Percentiles rank a stretch among this genome's conserved stretches.
Evolutionary conservation across 30 jellyfish, hydroid and myxozoan genomes (phyloP).

Genomic region (Clytia hemisphaerica): DNA sequence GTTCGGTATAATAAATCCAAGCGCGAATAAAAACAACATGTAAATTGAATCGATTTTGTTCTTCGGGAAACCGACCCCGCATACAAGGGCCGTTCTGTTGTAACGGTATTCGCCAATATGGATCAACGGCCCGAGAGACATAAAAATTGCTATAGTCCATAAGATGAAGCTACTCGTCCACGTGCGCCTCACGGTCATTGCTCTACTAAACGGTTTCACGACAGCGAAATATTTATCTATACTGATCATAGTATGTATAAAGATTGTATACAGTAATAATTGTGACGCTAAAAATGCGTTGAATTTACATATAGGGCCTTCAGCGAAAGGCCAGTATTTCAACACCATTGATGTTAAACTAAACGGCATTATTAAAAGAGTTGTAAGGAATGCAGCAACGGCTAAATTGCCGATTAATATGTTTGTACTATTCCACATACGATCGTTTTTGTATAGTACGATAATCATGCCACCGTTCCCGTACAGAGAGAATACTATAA

Average conservation of each 20-base stretch:
- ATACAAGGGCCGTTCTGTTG: conserved; percentile 76
- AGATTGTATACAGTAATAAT: conserved; percentile 56
- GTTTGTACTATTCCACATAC: conserved; percentile 94
- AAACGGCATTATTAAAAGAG: conserved; percentile 82
- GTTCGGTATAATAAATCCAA: conserved; percentile 71
- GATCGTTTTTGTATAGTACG: conserved; percentile 61
- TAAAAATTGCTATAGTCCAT: conserved; percentile 58
- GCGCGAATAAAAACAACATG: conserved; percentile 36
- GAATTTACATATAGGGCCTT: conserved; percentile 66
- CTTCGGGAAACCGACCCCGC: conserved; percentile 93
- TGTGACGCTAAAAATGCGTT: conserved; percentile 75
- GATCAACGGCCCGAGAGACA: conserved; percentile 66
- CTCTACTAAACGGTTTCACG: conserved; percentile 90
- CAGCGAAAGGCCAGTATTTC: conserved; percentile 63
- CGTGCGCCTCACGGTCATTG: conserved; percentile 65
- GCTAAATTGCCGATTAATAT: conserved; percentile 88
- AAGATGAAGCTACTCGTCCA: conserved; percentile 19
- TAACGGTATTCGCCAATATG: conserved; percentile 58
- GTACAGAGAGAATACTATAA: conserved; percentile 43
- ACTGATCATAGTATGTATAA: conserved; percentile 87
- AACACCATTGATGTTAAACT: conserved; percentile 45
- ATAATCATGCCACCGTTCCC: conserved; percentile 68
- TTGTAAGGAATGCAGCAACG: conserved; percentile 44
- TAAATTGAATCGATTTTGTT: conserved; percentile 37
- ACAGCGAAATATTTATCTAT: conserved; percentile 84